Percentiles rank a stretch among this genome's conserved stretches.
Conservation (phyloP, 2,888 invertebrate species). For the Ceratothoa steindachneri region DNA sequence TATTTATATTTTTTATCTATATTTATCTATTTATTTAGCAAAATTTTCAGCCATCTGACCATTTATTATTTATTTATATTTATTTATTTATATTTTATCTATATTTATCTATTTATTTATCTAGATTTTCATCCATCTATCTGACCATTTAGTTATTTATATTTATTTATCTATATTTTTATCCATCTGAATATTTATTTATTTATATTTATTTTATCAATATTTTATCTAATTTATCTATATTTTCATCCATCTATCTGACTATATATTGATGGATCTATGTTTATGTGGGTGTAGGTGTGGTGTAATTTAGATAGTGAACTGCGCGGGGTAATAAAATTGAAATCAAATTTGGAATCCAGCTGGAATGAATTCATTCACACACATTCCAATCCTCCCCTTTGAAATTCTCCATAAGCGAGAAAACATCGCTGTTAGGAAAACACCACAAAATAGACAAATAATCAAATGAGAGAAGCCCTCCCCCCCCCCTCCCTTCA, state of each 20-base stretch:
- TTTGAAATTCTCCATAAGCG: too few species aligned
- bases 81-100: neutral
- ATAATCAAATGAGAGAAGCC: too few species aligned
- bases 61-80: neutral
- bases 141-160: too few species aligned
- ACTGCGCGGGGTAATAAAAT: neutral
- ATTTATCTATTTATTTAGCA: neutral
- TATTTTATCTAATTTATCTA: neutral
- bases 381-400: too few species aligned
- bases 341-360: neutral
- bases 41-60: too few species aligned
- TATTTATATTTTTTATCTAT: neutral
- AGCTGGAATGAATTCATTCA: neutral
- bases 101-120: neutral
- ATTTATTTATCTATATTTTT: too few species aligned
- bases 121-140: too few species aligned
- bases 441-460: too few species aligned
- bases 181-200: neutral
- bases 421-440: too few species aligned
- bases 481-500: too few species aligned
- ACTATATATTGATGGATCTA: neutral
- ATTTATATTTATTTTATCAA: neutral
- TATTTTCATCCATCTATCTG: too few species aligned
- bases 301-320: too few species aligned
- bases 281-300: neutral